Conservation (phyloP, 2,113 vertebrate genomes). For the Psephotus haematonotus region DNA sequence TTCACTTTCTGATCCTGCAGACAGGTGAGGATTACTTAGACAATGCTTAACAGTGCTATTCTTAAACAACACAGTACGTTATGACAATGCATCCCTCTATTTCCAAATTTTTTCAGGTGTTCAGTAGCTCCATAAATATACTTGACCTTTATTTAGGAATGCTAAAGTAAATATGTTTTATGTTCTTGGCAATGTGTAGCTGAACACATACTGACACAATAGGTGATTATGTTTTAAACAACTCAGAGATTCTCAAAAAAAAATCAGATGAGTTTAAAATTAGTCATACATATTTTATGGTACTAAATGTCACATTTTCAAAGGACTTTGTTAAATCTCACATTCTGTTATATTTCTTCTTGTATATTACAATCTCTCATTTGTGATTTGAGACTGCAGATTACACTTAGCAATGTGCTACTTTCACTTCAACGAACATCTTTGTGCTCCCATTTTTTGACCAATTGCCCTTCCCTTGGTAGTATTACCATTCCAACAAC, state of each 20-base stretch:
- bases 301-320: background rate
- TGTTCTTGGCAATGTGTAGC: background rate
- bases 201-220: background rate
- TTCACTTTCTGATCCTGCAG: background rate
- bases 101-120: background rate
- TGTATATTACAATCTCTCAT: background rate
- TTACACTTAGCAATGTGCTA: background rate
- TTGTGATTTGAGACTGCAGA: background rate
- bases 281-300: background rate
- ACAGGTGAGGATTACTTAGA: background rate
- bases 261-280: background rate
- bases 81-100: background rate
- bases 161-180: background rate
- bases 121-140: background rate
- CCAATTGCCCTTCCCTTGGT: background rate
- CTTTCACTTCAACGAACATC: background rate
- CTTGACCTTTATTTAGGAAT: background rate
- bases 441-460: background rate
- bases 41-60: background rate
- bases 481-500: background rate
- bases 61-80: background rate
- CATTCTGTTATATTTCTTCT: background rate
- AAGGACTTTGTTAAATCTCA: background rate
- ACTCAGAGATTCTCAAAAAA: background rate
- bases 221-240: background rate